Conservation (phyloP, 92 coral and sea anemone genomes). For the Heteractis magnifica region DNA sequence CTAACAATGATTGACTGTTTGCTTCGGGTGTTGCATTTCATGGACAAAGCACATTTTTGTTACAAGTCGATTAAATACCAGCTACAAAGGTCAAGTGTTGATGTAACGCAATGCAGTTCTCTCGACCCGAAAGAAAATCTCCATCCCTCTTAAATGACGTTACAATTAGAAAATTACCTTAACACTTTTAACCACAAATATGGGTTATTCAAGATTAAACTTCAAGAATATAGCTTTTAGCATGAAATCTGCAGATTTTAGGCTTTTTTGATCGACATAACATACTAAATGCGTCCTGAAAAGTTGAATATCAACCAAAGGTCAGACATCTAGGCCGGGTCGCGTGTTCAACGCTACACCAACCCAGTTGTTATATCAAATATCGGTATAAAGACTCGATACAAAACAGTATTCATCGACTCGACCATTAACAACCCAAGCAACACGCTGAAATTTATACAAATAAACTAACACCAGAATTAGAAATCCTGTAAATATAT, state of each 20-base stretch:
- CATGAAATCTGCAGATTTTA: background rate
- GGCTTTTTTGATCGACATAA: background rate
- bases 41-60: constrained; percentile 62
- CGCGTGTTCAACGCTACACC: constrained; percentile 32
- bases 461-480: background rate
- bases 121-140: background rate
- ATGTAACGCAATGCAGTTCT: constrained; percentile 15
- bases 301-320: constrained; percentile 13
- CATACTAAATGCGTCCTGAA: background rate
- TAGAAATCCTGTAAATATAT: constrained; percentile 19
- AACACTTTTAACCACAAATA: background rate
- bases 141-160: background rate
- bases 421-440: background rate
- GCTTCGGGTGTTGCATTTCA: constrained; percentile 51
- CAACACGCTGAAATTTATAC: background rate
- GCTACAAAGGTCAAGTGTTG: constrained; percentile 7
- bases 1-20: constrained; percentile 88
- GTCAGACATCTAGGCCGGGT: constrained; percentile 38
- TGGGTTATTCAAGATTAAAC: background rate
- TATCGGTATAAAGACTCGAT: constrained; percentile 16
- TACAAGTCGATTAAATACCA: constrained; percentile 1
- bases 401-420: constrained; percentile 39
- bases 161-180: background rate
- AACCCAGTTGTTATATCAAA: constrained; percentile 22
- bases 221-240: background rate